These are phyloP conservation scores for Triops longicaudatus DNA, from an alignment of 1,140 invertebrate genomes.

Conservation along the genomic window DNA sequence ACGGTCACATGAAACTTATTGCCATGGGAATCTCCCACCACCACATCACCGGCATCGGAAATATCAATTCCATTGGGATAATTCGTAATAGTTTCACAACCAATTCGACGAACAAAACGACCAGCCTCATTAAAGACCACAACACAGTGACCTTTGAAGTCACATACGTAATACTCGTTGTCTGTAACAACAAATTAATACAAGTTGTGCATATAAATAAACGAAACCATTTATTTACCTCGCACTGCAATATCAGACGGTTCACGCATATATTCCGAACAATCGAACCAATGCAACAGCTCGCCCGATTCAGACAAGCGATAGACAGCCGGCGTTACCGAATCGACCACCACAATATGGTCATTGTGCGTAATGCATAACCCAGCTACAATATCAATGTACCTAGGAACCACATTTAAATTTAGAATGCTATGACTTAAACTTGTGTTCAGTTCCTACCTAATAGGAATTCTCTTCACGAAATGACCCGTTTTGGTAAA, in stretches of 20 bases:
- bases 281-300: conserved; percentile 88
- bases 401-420: conserved; percentile 44
- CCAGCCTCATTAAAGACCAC: conserved; percentile 90
- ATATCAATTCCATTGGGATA: conserved; percentile 97
- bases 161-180: conserved; percentile 93
- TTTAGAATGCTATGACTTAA: conserved; percentile 16
- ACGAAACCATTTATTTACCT: conserved; percentile 47
- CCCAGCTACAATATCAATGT: conserved; percentile 96
- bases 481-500: conserved; percentile 53
- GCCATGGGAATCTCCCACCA: conserved; percentile 94
- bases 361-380: conserved; percentile 80
- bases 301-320: conserved; percentile 83
- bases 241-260: conserved; percentile 92
- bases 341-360: conserved; percentile 93
- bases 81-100: conserved; percentile 88
- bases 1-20: conserved; percentile 95
- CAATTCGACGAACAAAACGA: conserved; percentile 81
- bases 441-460: conserved; percentile 31
- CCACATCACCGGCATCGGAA: conserved; percentile 87
- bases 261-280: conserved; percentile 92
- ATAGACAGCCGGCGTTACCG: conserved; percentile 93
- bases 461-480: conserved; percentile 75
- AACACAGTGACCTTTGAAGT: conserved; percentile 96
- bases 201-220: too few relatives aligned
- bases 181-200: conserved; percentile 46